A percentile compares a stretch with the other conserved stretches of the same genome.
phyloP scores from a whole-genome alignment of 2,797 vertebrate species.

The Acanthopagrus latus region DNA sequence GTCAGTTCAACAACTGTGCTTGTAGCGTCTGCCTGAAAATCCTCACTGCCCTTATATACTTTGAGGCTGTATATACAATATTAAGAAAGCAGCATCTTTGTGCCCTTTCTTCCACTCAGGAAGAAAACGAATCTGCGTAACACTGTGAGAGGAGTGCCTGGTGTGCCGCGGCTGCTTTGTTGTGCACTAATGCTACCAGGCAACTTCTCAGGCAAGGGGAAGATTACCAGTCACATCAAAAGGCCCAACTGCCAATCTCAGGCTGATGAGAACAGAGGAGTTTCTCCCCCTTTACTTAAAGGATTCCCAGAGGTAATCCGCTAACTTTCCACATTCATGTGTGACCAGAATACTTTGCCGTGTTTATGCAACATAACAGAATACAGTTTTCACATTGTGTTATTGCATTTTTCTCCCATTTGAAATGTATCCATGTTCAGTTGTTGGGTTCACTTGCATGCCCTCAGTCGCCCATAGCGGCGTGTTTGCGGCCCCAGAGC shows the following conservation, averaged over 20 bases:
- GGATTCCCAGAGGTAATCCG: slow-evolving; percentile 37
- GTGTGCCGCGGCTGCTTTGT: slow-evolving; percentile 44
- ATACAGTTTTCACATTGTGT: neutral
- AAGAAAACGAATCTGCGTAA: slow-evolving; percentile 47
- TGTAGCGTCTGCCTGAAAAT: neutral
- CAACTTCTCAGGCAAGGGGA: slow-evolving; percentile 33
- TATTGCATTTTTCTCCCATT: neutral
- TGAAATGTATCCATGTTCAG: neutral
- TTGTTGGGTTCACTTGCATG: neutral
- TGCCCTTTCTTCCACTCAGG: slow-evolving; percentile 35
- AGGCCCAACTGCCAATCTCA: slow-evolving; percentile 41
- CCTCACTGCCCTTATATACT: neutral
- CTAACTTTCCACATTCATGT: slow-evolving; percentile 19
- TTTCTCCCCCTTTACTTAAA: slow-evolving; percentile 37
- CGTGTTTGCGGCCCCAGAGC: neutral
- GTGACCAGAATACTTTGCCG: slow-evolving; percentile 34
- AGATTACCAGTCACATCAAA: slow-evolving; percentile 66
- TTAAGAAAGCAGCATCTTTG: slow-evolving; percentile 33
- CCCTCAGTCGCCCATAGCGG: neutral
- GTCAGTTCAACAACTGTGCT: neutral
- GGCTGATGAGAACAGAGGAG: slow-evolving; percentile 43
- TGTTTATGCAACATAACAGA: neutral
- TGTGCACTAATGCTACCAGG: slow-evolving; percentile 47
- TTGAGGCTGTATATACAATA: slow-evolving; percentile 21
- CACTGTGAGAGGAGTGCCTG: slow-evolving; percentile 23